These are phyloP conservation scores for Pseudomugil gertrudae DNA, from an alignment of 2,797 vertebrate species.

Conservation along the genomic window DNA sequence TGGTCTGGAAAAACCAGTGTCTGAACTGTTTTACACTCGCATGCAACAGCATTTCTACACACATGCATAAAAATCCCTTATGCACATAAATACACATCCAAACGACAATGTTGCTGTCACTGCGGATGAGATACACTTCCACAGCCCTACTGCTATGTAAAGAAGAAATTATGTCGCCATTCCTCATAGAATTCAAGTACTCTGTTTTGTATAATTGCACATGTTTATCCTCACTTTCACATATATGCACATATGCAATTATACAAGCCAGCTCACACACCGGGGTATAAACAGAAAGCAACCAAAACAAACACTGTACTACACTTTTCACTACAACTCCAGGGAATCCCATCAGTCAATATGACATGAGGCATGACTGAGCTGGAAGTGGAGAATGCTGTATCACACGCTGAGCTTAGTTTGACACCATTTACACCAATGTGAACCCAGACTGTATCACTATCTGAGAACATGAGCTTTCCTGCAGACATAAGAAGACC, in stretches of 20 bases:
- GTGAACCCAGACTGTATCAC: slow-evolving; percentile 59
- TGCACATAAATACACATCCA: slow-evolving; percentile 49
- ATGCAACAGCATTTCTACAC: slow-evolving; percentile 64
- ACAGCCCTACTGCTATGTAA: slow-evolving; percentile 40
- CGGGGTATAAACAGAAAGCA: slow-evolving; percentile 63
- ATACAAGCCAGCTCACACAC: slow-evolving; percentile 47
- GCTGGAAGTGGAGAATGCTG: slow-evolving; percentile 73
- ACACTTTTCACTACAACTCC: slow-evolving; percentile 68
- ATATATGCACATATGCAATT: slow-evolving; percentile 31
- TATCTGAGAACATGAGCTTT: slow-evolving; percentile 50
- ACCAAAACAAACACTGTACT: slow-evolving; percentile 76
- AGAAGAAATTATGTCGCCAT: slow-evolving; percentile 40
- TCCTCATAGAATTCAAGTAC: slow-evolving; percentile 49
- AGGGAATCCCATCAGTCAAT: slow-evolving; percentile 79
- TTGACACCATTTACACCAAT: slow-evolving; percentile 67
- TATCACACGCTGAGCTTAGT: slow-evolving; percentile 62
- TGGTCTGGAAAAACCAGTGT: slow-evolving; percentile 78
- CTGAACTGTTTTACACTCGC: slow-evolving; percentile 76
- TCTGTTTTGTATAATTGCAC: slow-evolving; percentile 52
- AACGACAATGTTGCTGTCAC: slow-evolving; percentile 58
- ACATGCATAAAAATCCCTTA: slow-evolving; percentile 48
- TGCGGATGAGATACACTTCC: slow-evolving; percentile 19
- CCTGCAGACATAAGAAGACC: slow-evolving; percentile 33
- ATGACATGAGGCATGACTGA: slow-evolving; percentile 78
- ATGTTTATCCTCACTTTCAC: slow-evolving; percentile 35